A percentile compares a stretch with the other conserved stretches of the same genome.
Conservation (phyloP, 2,797 vertebrate species). For the Sphaeramia orbicularis region DNA sequence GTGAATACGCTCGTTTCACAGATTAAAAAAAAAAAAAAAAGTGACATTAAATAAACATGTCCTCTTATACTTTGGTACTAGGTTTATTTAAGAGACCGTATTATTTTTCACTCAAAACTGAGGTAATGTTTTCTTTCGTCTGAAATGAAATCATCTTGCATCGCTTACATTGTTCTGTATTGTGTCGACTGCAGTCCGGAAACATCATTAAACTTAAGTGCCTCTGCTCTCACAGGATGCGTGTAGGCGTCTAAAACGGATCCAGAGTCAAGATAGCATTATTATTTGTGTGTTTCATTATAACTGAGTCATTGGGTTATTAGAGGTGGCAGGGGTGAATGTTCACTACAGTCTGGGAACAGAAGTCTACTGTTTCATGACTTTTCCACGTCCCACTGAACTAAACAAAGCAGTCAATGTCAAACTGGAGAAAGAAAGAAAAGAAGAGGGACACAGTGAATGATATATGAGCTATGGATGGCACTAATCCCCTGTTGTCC, state of each 20-base stretch:
- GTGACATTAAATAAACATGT: background rate
- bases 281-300: conserved; percentile 53
- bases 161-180: background rate
- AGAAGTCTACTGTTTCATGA: conserved; percentile 77
- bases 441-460: background rate
- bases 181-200: too few species aligned
- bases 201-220: background rate
- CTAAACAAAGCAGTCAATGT: conserved; percentile 65
- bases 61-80: too few species aligned
- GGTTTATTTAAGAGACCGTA: too few species aligned
- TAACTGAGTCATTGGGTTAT: conserved; percentile 56
- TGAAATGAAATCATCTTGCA: background rate
- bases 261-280: conserved; percentile 70
- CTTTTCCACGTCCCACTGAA: conserved; percentile 55
- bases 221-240: conserved; percentile 4
- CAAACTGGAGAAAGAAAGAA: conserved; percentile 26
- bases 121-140: too few species aligned
- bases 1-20: background rate
- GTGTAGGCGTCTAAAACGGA: conserved; percentile 25
- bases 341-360: conserved; percentile 61
- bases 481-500: conserved; percentile 18
- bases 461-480: background rate
- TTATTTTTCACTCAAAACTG: too few species aligned
- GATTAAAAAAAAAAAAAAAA: background rate
- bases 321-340: conserved; percentile 46